phyloP scores from a whole-genome alignment of 1,140 invertebrate genomes.

The Mycetomoellerius zeteki region DNA sequence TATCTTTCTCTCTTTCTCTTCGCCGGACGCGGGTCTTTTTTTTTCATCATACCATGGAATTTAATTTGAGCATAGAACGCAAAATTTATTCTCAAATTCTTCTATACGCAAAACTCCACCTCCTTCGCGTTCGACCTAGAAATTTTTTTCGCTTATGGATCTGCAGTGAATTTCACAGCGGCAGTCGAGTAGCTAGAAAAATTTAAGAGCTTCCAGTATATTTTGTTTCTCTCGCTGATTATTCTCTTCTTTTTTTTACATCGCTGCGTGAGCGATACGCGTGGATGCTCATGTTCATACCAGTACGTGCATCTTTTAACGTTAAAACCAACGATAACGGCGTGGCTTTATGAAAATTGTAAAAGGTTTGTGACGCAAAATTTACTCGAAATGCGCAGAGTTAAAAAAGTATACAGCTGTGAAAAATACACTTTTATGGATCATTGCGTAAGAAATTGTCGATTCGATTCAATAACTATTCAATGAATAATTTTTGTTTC shows the following conservation, averaged over 20 bases:
- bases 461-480: slow-evolving; percentile 5
- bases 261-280: slow-evolving; percentile 22
- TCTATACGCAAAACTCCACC: slow-evolving; percentile 31
- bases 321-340: slow-evolving; percentile 21
- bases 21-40: neutral
- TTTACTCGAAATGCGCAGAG: slow-evolving; percentile 28
- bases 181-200: slow-evolving; percentile 21
- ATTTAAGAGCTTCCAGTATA: slow-evolving; percentile 63
- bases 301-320: slow-evolving; percentile 52
- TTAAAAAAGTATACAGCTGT: neutral
- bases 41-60: slow-evolving; percentile 58
- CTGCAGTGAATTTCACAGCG: slow-evolving; percentile 68
- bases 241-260: slow-evolving; percentile 6
- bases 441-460: neutral
- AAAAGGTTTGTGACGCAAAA: slow-evolving; percentile 35
- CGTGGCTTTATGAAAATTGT: slow-evolving; percentile 33
- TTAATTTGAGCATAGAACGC: slow-evolving; percentile 66
- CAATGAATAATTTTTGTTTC: neutral
- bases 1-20: slow-evolving; percentile 10
- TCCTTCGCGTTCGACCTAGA: slow-evolving; percentile 65
- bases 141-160: slow-evolving; percentile 70
- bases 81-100: slow-evolving; percentile 73
- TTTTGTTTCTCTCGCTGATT: slow-evolving; percentile 54
- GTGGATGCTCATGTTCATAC: neutral
- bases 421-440: neutral